A percentile compares a stretch with the other conserved stretches of the same genome.
phyloP scores from a whole-genome alignment of 2,797 vertebrate genomes.

The Phyllotis vaccarum region DNA sequence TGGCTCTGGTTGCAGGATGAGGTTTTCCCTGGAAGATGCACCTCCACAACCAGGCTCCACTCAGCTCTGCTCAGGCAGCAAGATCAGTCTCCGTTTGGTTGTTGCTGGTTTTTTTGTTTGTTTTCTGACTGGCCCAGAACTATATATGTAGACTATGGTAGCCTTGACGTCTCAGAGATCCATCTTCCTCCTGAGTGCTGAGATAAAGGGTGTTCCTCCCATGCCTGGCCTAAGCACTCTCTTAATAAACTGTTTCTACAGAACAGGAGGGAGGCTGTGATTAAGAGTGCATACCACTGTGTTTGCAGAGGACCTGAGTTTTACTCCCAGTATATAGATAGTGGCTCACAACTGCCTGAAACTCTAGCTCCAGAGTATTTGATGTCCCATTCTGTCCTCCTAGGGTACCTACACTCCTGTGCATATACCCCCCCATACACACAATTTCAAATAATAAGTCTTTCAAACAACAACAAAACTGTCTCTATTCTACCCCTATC shows the following conservation, averaged over 20 bases:
- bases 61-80: background rate
- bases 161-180: background rate
- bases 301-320: background rate
- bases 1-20: background rate
- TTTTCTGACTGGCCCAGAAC: background rate
- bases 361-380: background rate
- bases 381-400: background rate
- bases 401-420: background rate
- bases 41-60: background rate
- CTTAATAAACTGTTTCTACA: background rate
- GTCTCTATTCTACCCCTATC: background rate
- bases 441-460: background rate
- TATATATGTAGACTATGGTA: background rate
- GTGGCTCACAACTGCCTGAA: background rate
- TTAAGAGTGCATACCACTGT: background rate
- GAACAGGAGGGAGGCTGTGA: background rate
- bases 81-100: background rate
- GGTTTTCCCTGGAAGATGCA: background rate
- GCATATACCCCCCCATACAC: background rate
- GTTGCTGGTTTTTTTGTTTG: background rate
- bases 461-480: background rate
- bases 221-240: background rate
- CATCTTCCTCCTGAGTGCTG: background rate
- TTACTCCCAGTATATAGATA: background rate
- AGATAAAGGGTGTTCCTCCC: background rate